phyloP scores from a whole-genome alignment of 2,113 vertebrate genomes.

The Fulmarus glacialis region DNA sequence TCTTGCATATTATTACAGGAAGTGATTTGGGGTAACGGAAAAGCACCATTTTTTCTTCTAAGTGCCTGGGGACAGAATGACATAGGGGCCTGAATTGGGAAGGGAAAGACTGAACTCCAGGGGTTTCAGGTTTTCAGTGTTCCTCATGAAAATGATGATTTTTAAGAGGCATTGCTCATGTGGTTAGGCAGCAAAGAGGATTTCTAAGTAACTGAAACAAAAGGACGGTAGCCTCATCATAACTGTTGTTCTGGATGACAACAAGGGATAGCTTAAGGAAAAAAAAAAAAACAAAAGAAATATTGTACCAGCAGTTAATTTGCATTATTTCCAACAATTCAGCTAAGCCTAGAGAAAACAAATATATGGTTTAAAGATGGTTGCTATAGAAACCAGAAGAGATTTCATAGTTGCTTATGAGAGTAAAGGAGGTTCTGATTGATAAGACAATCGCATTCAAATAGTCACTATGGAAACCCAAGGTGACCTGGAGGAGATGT shows the following conservation, averaged over 20 bases:
- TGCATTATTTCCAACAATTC: conserved; percentile 28
- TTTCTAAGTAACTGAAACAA: not conserved
- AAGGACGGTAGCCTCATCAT: not conserved
- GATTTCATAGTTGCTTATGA: conserved; percentile 36
- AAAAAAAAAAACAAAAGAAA: not conserved
- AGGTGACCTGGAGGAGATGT: conserved; percentile 18
- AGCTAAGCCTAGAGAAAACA: conserved; percentile 53
- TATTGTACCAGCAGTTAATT: conserved; percentile 38
- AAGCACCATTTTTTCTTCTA: not conserved
- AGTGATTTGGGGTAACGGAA: not conserved
- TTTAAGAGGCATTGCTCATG: not conserved
- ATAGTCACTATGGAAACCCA: conserved; percentile 76
- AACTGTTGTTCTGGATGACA: not conserved
- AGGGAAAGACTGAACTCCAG: not conserved
- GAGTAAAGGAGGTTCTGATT: conserved; percentile 65
- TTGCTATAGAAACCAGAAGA: conserved; percentile 73
- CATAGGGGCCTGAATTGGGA: not conserved
- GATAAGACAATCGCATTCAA: conserved; percentile 73
- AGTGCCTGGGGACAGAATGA: not conserved
- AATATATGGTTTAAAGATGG: conserved; percentile 60
- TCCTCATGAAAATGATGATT: not conserved
- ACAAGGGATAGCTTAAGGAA: not conserved
- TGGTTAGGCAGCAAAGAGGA: not conserved
- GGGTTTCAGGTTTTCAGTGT: not conserved
- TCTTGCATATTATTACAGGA: not conserved